Evolutionary conservation across 2,797 vertebrate species (phyloP), one percentile per base, ranked within the genome.

Genomic region (Cossypha dichroa): DNA sequence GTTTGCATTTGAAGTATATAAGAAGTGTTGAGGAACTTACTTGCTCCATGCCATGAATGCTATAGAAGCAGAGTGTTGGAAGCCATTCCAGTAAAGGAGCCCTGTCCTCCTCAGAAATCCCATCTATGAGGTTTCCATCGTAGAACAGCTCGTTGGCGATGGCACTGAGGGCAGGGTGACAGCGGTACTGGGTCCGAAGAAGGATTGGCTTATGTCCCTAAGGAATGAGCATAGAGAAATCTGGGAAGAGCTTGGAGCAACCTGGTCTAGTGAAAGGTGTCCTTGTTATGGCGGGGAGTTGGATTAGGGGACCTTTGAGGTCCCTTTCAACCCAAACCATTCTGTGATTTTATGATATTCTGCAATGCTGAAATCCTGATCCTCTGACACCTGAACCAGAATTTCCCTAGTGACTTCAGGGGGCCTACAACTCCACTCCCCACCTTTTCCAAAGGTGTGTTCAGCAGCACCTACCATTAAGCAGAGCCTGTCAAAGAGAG

Each of bases 131-230:
- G 34, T 56, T 66, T 23, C 98, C 97, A 14, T 83, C 85, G 4
- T 98, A 98, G 85, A 98, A 98, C 8, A 98, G 95, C 48, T 98
- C 96, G 6, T 97, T 98, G 76, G 97, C 95, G 4, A 98, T 51
- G 49, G 97, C 96, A 48, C 98, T 98, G 52, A 98, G 98, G 33
- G 95, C 90, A 38, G 98, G 98, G 77, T 98, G 98, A 64, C 98
- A 98, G 59, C 98, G 97, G 88, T 98, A 98, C n/a, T 98, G 98
- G 3, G 97, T 98, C 74, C 97, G 97, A 48, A 98, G 93, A 2
- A 97, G 69, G 55, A 98, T 4, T 13, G 98, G 69, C 15, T 93
- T 43, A 43, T 98, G 97, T 15, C 98, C 98, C 98, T 98, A 49
- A 33, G 46, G 62, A 68, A 51, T 31, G 38, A 62, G 3, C 21